Conservation (phyloP, 1,140 invertebrate species). For the Heliconius melpomene region DNA sequence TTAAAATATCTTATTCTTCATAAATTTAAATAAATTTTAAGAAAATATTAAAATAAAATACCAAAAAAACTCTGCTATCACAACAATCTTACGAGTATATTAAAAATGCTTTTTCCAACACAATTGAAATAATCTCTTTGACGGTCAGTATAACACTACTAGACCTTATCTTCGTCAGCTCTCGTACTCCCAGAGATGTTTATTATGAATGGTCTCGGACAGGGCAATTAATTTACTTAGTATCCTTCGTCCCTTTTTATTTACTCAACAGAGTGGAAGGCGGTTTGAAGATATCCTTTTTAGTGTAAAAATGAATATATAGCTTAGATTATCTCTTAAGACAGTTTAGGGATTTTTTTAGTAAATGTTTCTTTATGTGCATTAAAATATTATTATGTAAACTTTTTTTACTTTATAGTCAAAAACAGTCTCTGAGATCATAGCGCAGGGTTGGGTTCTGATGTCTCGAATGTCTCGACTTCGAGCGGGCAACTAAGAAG, state of each 20-base stretch:
- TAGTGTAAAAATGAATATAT: not conserved
- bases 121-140: not conserved
- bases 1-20: not conserved
- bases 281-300: conserved; percentile 3
- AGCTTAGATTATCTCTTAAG: not conserved
- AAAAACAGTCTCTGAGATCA: too few species aligned
- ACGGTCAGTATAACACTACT: not conserved
- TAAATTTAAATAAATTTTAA: too few species aligned
- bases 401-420: too few species aligned
- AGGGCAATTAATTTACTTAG: conserved; percentile 2
- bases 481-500: too few species aligned
- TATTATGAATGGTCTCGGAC: conserved; percentile 16
- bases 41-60: too few species aligned
- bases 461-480: too few species aligned
- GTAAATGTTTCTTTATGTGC: not conserved
- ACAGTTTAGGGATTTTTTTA: not conserved
- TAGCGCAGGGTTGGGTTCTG: too few species aligned
- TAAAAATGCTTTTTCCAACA: not conserved
- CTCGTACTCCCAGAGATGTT: not conserved
- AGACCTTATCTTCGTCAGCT: not conserved
- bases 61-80: not conserved
- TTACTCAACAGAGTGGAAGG: conserved; percentile 26
- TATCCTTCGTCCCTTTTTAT: conserved; percentile 26
- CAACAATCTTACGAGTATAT: not conserved
- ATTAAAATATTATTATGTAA: too few species aligned